These are phyloP conservation scores for Mycetomoellerius zeteki DNA, from an alignment of 1,140 invertebrate species.

Conservation along the genomic window DNA sequence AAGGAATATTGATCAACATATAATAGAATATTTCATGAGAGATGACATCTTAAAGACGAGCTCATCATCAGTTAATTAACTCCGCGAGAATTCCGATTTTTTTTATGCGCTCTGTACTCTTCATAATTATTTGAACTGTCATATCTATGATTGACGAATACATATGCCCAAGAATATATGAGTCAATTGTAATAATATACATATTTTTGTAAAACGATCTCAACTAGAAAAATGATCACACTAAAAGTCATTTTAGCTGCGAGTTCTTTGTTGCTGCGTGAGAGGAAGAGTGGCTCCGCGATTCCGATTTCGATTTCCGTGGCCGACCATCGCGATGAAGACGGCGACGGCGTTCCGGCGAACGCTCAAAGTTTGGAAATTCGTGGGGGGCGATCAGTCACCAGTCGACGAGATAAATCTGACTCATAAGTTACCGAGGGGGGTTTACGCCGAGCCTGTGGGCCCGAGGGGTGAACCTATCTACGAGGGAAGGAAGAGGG, in stretches of 20 bases:
- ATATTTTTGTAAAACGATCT: neutral
- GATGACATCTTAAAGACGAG: neutral
- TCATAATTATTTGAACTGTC: neutral
- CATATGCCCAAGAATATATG: no score
- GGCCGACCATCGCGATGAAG: constrained; percentile 49
- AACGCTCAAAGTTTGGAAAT: constrained; percentile 79
- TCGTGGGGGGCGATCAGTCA: constrained; percentile 83
- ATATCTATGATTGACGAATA: neutral
- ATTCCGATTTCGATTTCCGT: constrained; percentile 46
- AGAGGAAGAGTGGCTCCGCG: no score
- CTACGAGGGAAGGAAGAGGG: constrained; percentile 60
- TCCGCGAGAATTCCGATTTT: neutral
- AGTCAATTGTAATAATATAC: neutral
- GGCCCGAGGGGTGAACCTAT: constrained; percentile 72
- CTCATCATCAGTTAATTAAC: neutral
- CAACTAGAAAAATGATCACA: neutral
- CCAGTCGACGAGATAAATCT: constrained; percentile 84
- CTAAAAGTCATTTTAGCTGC: constrained; percentile 4
- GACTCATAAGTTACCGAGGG: constrained; percentile 82
- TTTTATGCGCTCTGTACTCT: neutral
- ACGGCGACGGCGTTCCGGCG: constrained; percentile 40
- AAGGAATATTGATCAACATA: neutral
- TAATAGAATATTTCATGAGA: neutral
- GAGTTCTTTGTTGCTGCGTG: neutral
- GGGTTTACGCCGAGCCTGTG: constrained; percentile 68